Percentiles rank a stretch among this genome's conserved stretches.
Conservation (phyloP, 2,888 invertebrate species). For the Tenthredo mesomela region DNA sequence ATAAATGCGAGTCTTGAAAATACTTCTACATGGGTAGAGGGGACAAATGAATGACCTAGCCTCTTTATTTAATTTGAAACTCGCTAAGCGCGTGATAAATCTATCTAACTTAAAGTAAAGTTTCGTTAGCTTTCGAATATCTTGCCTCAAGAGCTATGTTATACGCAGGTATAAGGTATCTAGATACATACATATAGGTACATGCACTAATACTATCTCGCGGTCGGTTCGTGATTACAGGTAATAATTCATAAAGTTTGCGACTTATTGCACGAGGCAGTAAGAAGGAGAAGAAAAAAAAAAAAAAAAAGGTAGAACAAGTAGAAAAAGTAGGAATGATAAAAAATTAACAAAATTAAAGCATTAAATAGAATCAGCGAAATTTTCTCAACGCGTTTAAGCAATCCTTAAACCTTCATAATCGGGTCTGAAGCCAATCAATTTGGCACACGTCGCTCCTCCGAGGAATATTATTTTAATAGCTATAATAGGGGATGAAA, state of each 20-base stretch:
- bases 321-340: neutral
- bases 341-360: neutral
- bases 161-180: neutral
- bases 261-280: slow-evolving; percentile 17
- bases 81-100: slow-evolving; percentile 32
- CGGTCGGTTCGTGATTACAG: slow-evolving; percentile 27
- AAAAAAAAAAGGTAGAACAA: neutral
- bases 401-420: slow-evolving; percentile 60
- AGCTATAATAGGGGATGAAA: neutral
- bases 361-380: neutral
- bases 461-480: slow-evolving; percentile 51
- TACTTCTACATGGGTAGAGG: slow-evolving; percentile 4
- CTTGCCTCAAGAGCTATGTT: neutral
- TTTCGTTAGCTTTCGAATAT: slow-evolving; percentile 26
- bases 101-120: neutral
- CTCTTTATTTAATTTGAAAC: slow-evolving; percentile 46
- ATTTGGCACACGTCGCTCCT: slow-evolving; percentile 21
- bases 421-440: slow-evolving; percentile 42
- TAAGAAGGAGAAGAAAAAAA: neutral
- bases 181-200: neutral
- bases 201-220: neutral
- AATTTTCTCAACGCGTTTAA: slow-evolving; percentile 56
- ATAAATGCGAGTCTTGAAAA: slow-evolving; percentile 21
- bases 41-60: slow-evolving; percentile 29
- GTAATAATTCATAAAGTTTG: slow-evolving; percentile 42